These are phyloP conservation scores for Chloropsis cyanopogon DNA, from an alignment of 2,113 vertebrate genomes.

Conservation along the genomic window DNA sequence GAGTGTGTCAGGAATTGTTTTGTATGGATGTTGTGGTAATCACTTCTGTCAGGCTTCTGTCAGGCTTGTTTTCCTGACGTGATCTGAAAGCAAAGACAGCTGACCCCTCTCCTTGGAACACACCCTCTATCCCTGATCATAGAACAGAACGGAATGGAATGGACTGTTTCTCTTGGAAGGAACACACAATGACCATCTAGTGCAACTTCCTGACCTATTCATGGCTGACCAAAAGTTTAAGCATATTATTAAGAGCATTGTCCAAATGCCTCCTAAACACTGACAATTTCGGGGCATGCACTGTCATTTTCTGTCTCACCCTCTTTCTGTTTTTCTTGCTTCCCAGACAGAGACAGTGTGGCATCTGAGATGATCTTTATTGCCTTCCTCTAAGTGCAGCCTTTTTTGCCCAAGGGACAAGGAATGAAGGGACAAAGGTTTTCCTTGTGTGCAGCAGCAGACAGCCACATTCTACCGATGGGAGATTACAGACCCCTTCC, in stretches of 20 bases:
- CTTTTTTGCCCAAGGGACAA: neutral
- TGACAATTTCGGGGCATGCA: neutral
- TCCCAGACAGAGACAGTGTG: neutral
- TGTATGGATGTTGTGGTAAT: neutral
- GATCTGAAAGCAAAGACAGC: neutral
- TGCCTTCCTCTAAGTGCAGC: neutral
- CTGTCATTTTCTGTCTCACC: neutral
- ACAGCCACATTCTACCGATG: neutral
- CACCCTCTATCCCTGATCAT: neutral
- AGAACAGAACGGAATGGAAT: too few species aligned
- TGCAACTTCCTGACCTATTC: neutral
- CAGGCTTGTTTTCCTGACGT: neutral
- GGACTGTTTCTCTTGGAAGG: neutral
- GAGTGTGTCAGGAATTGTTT: neutral
- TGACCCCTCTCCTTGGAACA: neutral
- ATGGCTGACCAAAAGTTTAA: neutral
- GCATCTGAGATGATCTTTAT: neutral
- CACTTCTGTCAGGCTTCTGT: neutral
- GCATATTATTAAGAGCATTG: neutral
- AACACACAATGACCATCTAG: neutral
- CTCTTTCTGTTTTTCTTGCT: neutral
- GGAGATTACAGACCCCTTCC: neutral
- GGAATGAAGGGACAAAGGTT: constrained; percentile 22
- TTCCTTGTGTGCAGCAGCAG: neutral
- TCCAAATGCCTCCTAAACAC: neutral